Conservation (phyloP, 1,140 invertebrate genomes). For the Asbolus verrucosus region DNA sequence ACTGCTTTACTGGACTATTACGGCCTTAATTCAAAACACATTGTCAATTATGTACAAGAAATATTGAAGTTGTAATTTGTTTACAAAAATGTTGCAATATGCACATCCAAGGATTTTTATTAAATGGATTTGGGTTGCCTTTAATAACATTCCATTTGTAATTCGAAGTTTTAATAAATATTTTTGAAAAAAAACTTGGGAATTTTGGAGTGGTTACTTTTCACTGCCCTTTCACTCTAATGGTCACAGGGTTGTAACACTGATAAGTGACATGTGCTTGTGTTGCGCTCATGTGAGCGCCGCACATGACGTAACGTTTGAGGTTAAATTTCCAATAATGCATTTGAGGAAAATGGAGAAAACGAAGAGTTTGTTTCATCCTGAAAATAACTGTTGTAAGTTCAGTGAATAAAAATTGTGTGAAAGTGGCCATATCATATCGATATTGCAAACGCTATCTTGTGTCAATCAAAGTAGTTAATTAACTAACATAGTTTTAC, state of each 20-base stretch:
- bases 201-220: not conserved
- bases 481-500: no score
- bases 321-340: slow-evolving; percentile 33
- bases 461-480: slow-evolving; percentile 15
- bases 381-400: not conserved
- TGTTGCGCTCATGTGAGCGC: slow-evolving; percentile 40
- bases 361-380: not conserved
- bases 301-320: slow-evolving; percentile 38
- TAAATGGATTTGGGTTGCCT: slow-evolving; percentile 18
- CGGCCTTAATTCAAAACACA: slow-evolving; percentile 87
- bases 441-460: not conserved
- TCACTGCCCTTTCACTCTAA: not conserved
- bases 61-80: slow-evolving; percentile 70
- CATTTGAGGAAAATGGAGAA: not conserved
- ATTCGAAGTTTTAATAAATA: slow-evolving; percentile 27
- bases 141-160: slow-evolving; percentile 14
- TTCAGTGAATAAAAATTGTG: not conserved
- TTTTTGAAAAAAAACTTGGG: slow-evolving; percentile 7
- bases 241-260: slow-evolving; percentile 28
- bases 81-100: not conserved
- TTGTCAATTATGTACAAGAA: slow-evolving; percentile 78
- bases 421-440: not conserved
- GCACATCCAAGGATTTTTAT: slow-evolving; percentile 17
- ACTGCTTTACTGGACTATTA: slow-evolving; percentile 86
- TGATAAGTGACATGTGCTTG: slow-evolving; percentile 12